phyloP scores from a whole-genome alignment of 1,140 invertebrate genomes.

The Zaprionus kolodkinae region DNA sequence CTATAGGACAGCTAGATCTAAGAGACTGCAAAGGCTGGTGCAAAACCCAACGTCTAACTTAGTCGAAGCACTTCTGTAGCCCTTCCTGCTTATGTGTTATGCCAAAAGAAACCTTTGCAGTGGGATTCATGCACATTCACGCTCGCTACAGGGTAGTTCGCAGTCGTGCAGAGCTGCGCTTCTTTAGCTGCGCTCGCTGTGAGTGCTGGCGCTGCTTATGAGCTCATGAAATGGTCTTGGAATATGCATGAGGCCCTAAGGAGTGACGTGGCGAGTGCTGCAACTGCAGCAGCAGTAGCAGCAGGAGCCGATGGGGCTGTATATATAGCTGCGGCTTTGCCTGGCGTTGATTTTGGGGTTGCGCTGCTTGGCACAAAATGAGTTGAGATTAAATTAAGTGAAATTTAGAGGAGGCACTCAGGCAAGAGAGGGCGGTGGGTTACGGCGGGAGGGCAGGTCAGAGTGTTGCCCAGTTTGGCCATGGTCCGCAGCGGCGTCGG shows the following conservation, averaged over 20 bases:
- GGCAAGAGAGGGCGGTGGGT: not conserved
- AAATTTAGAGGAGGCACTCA: slow-evolving; percentile 49
- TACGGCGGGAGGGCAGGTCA: not conserved
- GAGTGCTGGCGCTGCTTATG: slow-evolving; percentile 75
- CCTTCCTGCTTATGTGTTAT: too few species aligned
- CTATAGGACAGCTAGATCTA: too few species aligned
- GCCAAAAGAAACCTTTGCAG: not conserved
- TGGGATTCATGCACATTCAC: too few species aligned
- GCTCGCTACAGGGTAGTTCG: not conserved
- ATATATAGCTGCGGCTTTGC: slow-evolving; percentile 15
- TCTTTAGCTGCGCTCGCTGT: slow-evolving; percentile 28
- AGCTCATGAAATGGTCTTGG: slow-evolving; percentile 80
- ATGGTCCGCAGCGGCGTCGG: too few species aligned
- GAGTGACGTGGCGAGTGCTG: slow-evolving; percentile 29
- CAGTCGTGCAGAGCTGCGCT: slow-evolving; percentile 1
- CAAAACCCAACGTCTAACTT: too few species aligned
- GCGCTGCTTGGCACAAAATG: slow-evolving; percentile 41
- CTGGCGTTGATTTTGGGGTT: slow-evolving; percentile 25
- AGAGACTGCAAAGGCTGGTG: too few species aligned
- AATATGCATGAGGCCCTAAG: slow-evolving; percentile 81
- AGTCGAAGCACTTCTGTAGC: too few species aligned
- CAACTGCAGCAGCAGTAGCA: slow-evolving; percentile 58
- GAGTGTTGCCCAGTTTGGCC: not conserved
- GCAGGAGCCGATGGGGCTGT: slow-evolving; percentile 1
- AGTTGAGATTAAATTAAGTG: slow-evolving; percentile 69